Base-by-base conservation (phyloP, 2,113 vertebrate genomes). In the Xyliphius kryptos region DNA sequence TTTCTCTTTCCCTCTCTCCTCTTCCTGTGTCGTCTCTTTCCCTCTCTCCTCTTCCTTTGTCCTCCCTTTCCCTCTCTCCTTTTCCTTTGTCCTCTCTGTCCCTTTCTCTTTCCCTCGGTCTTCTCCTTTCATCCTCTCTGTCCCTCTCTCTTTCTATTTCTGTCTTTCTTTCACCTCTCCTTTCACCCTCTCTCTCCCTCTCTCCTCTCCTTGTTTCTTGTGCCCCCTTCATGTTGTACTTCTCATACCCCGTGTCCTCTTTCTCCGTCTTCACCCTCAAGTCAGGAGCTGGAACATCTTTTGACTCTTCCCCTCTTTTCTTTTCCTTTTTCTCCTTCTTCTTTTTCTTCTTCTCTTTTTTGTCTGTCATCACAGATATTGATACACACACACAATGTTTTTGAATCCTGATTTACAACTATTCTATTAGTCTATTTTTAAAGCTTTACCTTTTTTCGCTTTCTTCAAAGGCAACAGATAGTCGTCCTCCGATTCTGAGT, bases 361-460 rank as follows among this genome's bases (percentile, higher is more conserved):
- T 89, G 7, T 88, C 85, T 87, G 67, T 6, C 3, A 43, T 38
- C 37, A 6, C 37, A 38, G 37, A 5, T 5, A n/a, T n/a, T n/a
- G n/a, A n/a, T n/a, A n/a, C n/a, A n/a, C n/a, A n/a, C n/a, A n/a
- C n/a, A n/a, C n/a, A n/a, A 43, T 8, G 13, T 6, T 38, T 38
- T 6, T 38, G 40, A 43, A 13, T 11, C 4, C 22, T 56, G n/a
- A 20, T n/a, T n/a, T n/a, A n/a, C 13, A 46, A 53, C 38, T 5
- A 9, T 14, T 9, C 26, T 1, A 56, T 13, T n/a, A n/a, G n/a
- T n/a, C n/a, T n/a, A 12, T 10, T 3, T 17, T 6, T 20, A 1
- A 10, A 13, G 5, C 0, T 15, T 73, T 56, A 97, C 93, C 95
- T 86, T 94, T 91, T 67, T 90, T 93, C 1, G 66, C 56, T 71